A percentile compares a stretch with the other conserved stretches of the same genome.
Conservation (phyloP, 2,888 invertebrate genomes). For the Metopia argyrocephala region DNA sequence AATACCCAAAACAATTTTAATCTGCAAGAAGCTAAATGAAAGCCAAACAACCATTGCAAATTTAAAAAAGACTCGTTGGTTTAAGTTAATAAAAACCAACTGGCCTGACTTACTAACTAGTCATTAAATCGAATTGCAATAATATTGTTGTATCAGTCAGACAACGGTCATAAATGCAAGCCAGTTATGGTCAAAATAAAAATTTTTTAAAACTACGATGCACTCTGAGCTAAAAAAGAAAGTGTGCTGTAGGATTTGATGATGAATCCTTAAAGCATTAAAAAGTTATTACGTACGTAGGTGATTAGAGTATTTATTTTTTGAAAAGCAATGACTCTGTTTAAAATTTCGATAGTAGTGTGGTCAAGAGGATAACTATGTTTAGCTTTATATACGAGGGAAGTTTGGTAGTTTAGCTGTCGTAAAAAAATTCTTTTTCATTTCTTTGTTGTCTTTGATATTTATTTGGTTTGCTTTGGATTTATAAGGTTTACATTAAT, state of each 20-base stretch:
- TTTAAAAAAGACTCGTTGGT: not conserved
- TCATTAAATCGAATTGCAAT: constrained; percentile 17
- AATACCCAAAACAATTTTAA: not conserved
- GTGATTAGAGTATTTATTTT: no score
- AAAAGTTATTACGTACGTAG: no score
- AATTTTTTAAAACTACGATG: not conserved
- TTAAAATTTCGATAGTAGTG: no score
- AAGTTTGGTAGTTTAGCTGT: no score
- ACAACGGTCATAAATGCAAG: not conserved
- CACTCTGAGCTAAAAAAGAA: not conserved
- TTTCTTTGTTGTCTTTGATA: no score
- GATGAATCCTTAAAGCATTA: constrained; percentile 4
- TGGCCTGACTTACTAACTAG: not conserved
- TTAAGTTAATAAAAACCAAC: constrained; percentile 1
- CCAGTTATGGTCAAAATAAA: not conserved
- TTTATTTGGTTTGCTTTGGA: no score
- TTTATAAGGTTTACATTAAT: no score
- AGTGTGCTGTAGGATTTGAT: not conserved
- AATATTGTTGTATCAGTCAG: constrained; percentile 2
- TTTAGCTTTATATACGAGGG: no score
- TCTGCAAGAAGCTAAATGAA: constrained; percentile 26
- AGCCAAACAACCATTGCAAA: not conserved
- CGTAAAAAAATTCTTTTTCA: no score
- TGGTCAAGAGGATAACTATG: no score
- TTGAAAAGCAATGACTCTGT: no score